These are phyloP conservation scores for Amazonetta brasiliensis DNA, from an alignment of 2,797 vertebrate species.

Conservation along the genomic window DNA sequence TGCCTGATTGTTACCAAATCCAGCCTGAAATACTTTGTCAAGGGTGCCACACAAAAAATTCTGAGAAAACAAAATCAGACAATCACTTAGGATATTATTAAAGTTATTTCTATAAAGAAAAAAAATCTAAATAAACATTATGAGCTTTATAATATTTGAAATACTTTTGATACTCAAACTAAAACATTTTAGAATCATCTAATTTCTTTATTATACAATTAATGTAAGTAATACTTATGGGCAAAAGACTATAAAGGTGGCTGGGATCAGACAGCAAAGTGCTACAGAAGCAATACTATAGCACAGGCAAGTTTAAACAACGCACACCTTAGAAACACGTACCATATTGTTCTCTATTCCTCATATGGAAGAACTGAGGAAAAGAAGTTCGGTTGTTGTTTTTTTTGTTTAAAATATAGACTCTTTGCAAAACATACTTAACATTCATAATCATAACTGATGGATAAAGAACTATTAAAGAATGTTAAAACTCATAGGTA, in stretches of 20 bases:
- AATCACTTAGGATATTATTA: background rate
- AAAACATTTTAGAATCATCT: background rate
- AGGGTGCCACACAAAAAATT: slow-evolving; percentile 84
- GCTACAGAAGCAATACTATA: background rate
- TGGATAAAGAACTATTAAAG: background rate
- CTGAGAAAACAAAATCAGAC: slow-evolving; percentile 75
- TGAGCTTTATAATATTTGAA: background rate
- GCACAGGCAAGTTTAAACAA: background rate
- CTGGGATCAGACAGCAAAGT: background rate
- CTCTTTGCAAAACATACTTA: background rate
- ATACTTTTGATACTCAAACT: background rate
- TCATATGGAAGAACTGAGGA: background rate
- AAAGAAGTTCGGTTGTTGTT: background rate
- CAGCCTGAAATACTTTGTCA: slow-evolving; percentile 86
- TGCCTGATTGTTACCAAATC: slow-evolving; percentile 91
- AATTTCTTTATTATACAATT: background rate
- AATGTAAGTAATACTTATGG: background rate
- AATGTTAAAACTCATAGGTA: background rate
- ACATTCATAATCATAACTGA: background rate
- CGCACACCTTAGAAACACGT: background rate
- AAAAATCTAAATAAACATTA: background rate
- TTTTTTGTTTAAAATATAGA: background rate
- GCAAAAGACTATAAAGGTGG: background rate
- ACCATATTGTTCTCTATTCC: background rate
- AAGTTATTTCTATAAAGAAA: background rate